Base-by-base conservation (phyloP, 2,888 invertebrate species). In the Gasteruption jaculator region DNA sequence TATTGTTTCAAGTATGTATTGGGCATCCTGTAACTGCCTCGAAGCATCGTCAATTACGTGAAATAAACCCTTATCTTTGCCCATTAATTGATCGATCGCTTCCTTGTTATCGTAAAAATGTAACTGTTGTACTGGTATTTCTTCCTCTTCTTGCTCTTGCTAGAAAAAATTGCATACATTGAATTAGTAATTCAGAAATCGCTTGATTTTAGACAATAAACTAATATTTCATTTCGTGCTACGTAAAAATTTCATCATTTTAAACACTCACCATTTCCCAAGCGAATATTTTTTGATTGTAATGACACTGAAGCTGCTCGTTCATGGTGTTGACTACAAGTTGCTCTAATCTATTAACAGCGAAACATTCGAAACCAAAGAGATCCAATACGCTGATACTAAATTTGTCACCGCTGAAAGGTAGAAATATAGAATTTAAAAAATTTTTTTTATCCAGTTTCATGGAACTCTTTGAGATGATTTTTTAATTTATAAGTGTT, bases 301-400 rank as follows among this genome's bases (percentile, higher is more conserved):
- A 95, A 56, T 91, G 83, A 65, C 91, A 94, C 64, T 94, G 93
- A 65, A 95, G 79, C 71, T 94, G 92, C 66, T 95, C 94, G 64
- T 94, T 95, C 43, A 89, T 78, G 1, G 86, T 85, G 64, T 95
- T 95, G 3, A 92, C 85, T 53, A 91, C 82, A 6, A 95, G 74
- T 66, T 94, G 93, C 56, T 93, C 90, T 48, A 93, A 75, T 8
- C 85, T 81, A 71, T 95, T 95, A 56, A 82, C 78, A 54, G 83
- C 81, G 66, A 86, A 91, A 64, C 92, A 92, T 74, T 95, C 94
- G 63, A 95, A 93, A 1, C 95, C 95, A 62, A 86, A 92, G 72
- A 91, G 82, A 65, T 95, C 95, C 57, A 92, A 73, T 38, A 95
- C 72, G 56, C 85, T 85, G 31, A 94, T 81, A 31, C 84, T 82